A percentile compares a stretch with the other conserved stretches of the same genome.
phyloP scores from a whole-genome alignment of 2,113 vertebrate species.

The Nesospiza acunhae region DNA sequence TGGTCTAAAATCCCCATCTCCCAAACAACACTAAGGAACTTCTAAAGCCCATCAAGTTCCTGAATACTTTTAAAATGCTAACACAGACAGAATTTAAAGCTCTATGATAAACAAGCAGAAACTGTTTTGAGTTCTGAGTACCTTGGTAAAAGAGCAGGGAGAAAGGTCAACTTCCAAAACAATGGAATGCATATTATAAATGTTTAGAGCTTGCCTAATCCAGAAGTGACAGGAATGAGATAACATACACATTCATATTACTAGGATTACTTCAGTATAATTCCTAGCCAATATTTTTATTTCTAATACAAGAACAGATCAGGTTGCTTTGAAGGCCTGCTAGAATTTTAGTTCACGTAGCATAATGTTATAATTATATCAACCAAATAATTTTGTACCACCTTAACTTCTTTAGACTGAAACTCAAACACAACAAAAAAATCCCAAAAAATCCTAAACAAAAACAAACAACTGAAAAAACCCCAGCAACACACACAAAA shows the following conservation, averaged over 20 bases:
- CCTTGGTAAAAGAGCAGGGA: neutral
- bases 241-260: neutral
- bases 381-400: neutral
- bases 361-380: neutral
- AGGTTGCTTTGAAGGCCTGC: neutral
- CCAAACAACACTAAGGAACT: neutral
- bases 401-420: neutral
- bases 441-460: rapidly evolving
- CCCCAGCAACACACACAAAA: neutral
- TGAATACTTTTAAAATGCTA: neutral
- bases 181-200: neutral
- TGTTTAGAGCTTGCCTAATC: neutral
- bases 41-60: neutral
- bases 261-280: neutral
- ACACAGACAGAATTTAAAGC: neutral
- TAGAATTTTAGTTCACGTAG: neutral
- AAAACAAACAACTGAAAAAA: neutral
- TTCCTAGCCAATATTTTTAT: neutral
- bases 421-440: neutral
- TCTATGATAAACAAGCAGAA: neutral
- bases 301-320: neutral
- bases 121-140: neutral
- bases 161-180: neutral
- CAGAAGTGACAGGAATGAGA: neutral
- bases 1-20: neutral